Percentiles rank a stretch among this genome's conserved stretches.
phyloP scores from a whole-genome alignment of 2,888 invertebrate species.

The Caprella mutica region DNA sequence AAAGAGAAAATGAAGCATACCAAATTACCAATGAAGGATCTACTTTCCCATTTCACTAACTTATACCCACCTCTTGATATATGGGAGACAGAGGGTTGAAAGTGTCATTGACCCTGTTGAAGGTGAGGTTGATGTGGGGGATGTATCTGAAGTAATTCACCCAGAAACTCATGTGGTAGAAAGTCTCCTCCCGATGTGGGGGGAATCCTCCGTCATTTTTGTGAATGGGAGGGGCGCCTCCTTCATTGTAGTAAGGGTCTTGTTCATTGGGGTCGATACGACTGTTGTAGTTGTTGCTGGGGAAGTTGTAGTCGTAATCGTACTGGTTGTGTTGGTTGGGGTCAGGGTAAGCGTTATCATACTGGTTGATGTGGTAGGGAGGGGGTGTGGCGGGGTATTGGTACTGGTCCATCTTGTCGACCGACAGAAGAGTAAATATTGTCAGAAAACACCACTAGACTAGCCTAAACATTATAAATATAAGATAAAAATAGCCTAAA shows the following conservation, averaged over 20 bases:
- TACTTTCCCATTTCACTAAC: too few relatives aligned
- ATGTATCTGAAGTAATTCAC: constrained; percentile 29
- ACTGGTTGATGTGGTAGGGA: background rate
- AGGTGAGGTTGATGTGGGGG: constrained; percentile 34
- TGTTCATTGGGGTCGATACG: background rate
- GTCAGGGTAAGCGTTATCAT: background rate
- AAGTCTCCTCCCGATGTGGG: background rate
- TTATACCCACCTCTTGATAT: constrained; percentile 31
- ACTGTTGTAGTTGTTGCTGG: background rate
- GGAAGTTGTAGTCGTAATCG: constrained; percentile 2
- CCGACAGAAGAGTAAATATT: too few relatives aligned
- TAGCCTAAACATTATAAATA: too few relatives aligned
- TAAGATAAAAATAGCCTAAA: too few relatives aligned
- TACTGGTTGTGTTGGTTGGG: constrained; percentile 1
- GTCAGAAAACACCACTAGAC: too few relatives aligned
- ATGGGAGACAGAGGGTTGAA: constrained; percentile 30
- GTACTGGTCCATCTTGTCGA: too few relatives aligned
- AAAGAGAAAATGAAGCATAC: too few relatives aligned
- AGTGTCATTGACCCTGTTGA: constrained; percentile 27
- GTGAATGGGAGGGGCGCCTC: background rate
- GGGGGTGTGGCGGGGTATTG: constrained; percentile 7
- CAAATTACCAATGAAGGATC: too few relatives aligned
- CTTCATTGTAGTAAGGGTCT: background rate
- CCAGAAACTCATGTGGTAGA: constrained; percentile 19
- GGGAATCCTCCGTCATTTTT: background rate